Percentiles rank a stretch among this genome's conserved stretches.
Conservation (phyloP, 2,113 vertebrate genomes). For the Triplophysa dalaica region DNA sequence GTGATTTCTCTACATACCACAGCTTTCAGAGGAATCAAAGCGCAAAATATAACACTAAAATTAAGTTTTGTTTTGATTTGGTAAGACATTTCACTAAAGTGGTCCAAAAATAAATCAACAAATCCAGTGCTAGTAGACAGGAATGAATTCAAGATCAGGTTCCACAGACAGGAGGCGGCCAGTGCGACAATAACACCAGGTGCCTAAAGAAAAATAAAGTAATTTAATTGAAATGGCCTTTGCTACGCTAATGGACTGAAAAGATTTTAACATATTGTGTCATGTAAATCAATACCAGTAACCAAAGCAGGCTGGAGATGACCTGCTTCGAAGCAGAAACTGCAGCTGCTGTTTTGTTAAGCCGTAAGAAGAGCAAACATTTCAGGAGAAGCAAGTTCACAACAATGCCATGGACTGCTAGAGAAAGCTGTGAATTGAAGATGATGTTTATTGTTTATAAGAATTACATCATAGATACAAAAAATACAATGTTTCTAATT, state of each 20-base stretch:
- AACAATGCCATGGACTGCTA: constrained; percentile 64
- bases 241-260: background rate
- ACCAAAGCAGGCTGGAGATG: constrained; percentile 54
- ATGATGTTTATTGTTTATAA: background rate
- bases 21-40: constrained; percentile 54
- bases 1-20: constrained; percentile 64
- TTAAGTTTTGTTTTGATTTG: constrained; percentile 28
- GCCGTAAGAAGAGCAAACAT: constrained; percentile 56
- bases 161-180: constrained; percentile 55
- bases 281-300: constrained; percentile 66
- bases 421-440: constrained; percentile 59
- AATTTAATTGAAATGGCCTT: constrained; percentile 1
- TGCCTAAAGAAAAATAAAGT: constrained; percentile 62
- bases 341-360: constrained; percentile 47
- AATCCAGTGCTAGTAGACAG: constrained; percentile 43
- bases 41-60: constrained; percentile 47
- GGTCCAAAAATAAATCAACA: constrained; percentile 45
- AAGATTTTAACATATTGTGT: background rate
- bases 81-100: background rate
- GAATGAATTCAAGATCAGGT: constrained; percentile 53
- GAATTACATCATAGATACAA: background rate
- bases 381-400: constrained; percentile 73
- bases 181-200: constrained; percentile 61
- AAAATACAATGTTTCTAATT: background rate
- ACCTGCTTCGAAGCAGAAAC: constrained; percentile 40